A percentile compares a stretch with the other conserved stretches of the same genome.
phyloP scores from a whole-genome alignment of 2,113 vertebrate species.

The Clarias batrachus region DNA sequence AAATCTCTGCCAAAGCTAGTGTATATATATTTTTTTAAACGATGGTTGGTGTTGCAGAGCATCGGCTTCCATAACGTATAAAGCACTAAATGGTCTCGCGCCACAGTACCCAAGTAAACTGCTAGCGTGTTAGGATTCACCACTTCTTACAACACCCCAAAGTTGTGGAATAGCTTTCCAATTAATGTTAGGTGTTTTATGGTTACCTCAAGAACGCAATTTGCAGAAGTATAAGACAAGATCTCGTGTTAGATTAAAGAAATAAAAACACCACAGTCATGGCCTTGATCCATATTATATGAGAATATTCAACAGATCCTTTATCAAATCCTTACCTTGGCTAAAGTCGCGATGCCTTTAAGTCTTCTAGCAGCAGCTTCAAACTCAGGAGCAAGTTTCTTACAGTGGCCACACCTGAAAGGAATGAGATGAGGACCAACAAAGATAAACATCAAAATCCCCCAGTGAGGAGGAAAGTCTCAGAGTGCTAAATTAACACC shows the following conservation, averaged over 20 bases:
- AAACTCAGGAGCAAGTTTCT: constrained; percentile 74
- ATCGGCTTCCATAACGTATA: too few relatives aligned
- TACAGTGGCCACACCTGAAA: constrained; percentile 74
- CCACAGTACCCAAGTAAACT: too few relatives aligned
- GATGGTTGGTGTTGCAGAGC: too few relatives aligned
- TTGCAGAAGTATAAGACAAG: background rate
- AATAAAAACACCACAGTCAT: background rate
- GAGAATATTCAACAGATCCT: background rate
- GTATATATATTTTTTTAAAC: too few relatives aligned
- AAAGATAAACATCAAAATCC: background rate
- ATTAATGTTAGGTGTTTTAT: too few relatives aligned
- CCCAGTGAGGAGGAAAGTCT: background rate
- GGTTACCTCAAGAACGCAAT: background rate
- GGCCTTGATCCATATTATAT: background rate
- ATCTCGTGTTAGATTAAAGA: background rate
- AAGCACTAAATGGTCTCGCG: too few relatives aligned
- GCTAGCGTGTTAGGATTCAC: too few relatives aligned
- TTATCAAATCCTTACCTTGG: constrained; percentile 63
- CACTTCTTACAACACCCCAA: too few relatives aligned
- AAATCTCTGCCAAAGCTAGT: too few relatives aligned
- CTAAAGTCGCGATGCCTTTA: constrained; percentile 66
- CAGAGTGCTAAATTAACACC: constrained; percentile 6
- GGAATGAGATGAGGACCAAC: background rate
- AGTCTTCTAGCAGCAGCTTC: constrained; percentile 68
- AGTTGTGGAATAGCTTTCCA: too few relatives aligned